These are phyloP conservation scores for Proterorhinus semilunaris DNA, from an alignment of 2,113 vertebrate species.

Conservation along the genomic window DNA sequence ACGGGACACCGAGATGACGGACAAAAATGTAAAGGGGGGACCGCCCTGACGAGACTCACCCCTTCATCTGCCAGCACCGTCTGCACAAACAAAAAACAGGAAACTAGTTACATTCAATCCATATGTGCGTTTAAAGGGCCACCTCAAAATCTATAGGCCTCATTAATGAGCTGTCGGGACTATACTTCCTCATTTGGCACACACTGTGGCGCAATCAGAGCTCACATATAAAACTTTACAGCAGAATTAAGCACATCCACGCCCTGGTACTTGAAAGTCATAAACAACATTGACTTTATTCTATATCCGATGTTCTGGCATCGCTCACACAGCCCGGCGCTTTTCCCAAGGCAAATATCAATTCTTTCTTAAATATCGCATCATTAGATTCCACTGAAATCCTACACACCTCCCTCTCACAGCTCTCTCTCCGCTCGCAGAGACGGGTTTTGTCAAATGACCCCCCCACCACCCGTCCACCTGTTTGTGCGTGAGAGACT, in stretches of 20 bases:
- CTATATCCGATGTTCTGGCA: neutral
- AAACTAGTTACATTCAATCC: conserved; percentile 12
- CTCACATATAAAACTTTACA: conserved; percentile 1
- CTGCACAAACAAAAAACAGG: conserved; percentile 67
- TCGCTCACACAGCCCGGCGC: neutral
- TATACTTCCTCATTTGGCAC: neutral
- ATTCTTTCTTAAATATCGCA: neutral
- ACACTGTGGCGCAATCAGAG: neutral
- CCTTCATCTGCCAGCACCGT: conserved; percentile 81
- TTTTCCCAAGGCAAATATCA: neutral
- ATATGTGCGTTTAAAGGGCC: neutral
- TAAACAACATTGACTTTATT: neutral
- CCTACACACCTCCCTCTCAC: conserved; percentile 24
- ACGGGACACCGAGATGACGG: neutral
- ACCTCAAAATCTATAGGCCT: neutral
- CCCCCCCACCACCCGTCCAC: conserved; percentile 11
- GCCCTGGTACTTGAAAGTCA: neutral
- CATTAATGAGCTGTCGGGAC: neutral
- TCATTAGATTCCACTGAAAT: neutral
- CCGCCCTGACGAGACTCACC: conserved; percentile 68
- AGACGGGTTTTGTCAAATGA: neutral
- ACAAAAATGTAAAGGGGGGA: conserved; percentile 7
- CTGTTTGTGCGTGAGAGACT: conserved; percentile 11
- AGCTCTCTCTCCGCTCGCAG: neutral
- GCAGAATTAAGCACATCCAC: neutral